phyloP scores from a whole-genome alignment of 92 coral and sea anemone species.

The Siderastrea radians region DNA sequence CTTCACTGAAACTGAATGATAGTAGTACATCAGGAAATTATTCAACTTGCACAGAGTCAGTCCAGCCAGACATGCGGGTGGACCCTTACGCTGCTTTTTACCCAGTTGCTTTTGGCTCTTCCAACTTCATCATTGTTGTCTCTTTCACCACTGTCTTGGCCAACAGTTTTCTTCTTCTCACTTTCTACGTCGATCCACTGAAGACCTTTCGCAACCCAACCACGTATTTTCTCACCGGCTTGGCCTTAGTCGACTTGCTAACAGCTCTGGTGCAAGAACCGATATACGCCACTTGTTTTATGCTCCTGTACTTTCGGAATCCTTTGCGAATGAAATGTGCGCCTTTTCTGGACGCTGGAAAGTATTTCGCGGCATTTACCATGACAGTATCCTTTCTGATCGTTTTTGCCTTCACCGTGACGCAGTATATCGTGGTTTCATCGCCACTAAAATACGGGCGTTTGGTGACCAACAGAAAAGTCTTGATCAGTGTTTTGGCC shows the following conservation, averaged over 20 bases:
- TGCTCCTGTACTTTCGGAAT: background rate
- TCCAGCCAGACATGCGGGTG: background rate
- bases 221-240: conserved; percentile 33
- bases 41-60: background rate
- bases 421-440: conserved; percentile 28
- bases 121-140: conserved; percentile 9
- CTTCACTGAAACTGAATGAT: background rate
- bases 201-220: conserved; percentile 51
- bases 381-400: background rate
- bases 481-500: background rate
- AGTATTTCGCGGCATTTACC: background rate
- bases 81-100: conserved; percentile 12
- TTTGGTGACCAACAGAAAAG: conserved; percentile 9
- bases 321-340: background rate
- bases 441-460: conserved; percentile 34
- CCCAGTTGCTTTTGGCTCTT: conserved; percentile 21
- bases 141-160: conserved; percentile 13
- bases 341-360: background rate
- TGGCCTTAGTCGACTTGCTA: conserved; percentile 33
- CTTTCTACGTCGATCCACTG: conserved; percentile 36
- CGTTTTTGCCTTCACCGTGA: conserved; percentile 12
- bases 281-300: conserved; percentile 35
- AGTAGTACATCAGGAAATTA: background rate
- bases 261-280: conserved; percentile 18
- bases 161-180: conserved; percentile 16